Evolutionary conservation across 2,797 vertebrate genomes (phyloP).

Genomic region (Labeo calbasu): DNA sequence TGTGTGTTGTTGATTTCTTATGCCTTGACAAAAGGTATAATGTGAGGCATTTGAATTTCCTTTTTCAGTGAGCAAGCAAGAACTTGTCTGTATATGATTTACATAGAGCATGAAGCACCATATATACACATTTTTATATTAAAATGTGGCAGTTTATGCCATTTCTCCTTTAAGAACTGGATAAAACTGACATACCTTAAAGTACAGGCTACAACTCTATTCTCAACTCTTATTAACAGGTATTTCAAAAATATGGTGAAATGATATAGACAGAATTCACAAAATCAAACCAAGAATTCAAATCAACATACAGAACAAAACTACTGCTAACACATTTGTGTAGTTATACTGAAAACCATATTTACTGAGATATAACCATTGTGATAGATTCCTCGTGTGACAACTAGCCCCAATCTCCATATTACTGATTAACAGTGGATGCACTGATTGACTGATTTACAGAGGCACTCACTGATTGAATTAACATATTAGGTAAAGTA

Average conservation of each 20-base stretch:
- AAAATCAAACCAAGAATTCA: neutral
- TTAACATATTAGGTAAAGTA: neutral
- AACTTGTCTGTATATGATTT: neutral
- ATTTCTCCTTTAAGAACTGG: neutral
- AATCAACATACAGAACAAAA: neutral
- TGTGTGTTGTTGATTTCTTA: neutral
- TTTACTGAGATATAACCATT: neutral
- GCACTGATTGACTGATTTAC: neutral
- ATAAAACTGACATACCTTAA: too few relatives aligned
- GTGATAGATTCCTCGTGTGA: neutral
- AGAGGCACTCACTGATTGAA: neutral
- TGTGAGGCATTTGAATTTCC: neutral
- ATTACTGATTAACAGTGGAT: neutral
- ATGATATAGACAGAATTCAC: neutral
- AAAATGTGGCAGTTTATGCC: neutral
- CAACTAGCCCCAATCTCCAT: neutral
- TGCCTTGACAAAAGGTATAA: neutral
- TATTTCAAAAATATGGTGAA: neutral
- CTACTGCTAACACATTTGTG: neutral
- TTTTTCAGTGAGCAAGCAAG: neutral
- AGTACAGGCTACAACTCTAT: too few relatives aligned
- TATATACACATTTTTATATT: neutral
- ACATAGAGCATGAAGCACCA: neutral
- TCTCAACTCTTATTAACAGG: neutral
- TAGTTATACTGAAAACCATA: neutral